Evolutionary conservation across 2,113 vertebrate species (phyloP), one percentile per base, ranked within the genome.

Genomic region (Sorex araneus): DNA sequence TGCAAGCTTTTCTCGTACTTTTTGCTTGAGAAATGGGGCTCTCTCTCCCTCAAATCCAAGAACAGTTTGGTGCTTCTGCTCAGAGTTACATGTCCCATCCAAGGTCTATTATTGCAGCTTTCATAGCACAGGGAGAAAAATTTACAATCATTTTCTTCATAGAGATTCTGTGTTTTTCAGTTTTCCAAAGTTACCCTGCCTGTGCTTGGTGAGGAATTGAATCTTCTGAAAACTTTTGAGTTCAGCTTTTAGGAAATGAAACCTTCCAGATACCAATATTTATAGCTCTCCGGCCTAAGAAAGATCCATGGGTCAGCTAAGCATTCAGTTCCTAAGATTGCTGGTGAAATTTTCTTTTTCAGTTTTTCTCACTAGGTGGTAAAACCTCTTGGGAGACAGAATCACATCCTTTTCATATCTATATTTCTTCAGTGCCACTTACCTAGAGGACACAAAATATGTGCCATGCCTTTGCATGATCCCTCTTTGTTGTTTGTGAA

Each of bases 231-330:
- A 67, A 76, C 36, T 28, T 66, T 76, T 32, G 18, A 54, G 63
- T 45, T 36, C 40, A 47, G 30, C 45, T 60, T n/a, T 25, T 43
- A 34, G 21, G 60, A 16, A 19, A 1, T 0, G 50, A 8, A 28
- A 16, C 23, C 45, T 13, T 64, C 28, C n/a, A 40, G 13, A 34
- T 6, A 2, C 25, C 12, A 30, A 13, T 1, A 0, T 0, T 12
- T 34, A 0, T 1, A 43, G 4, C 18, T 36, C 0, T 1, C 15
- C 11, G n/a, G 23, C 40, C 0, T 28, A 16, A 30, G 66, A 43
- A 10, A 6, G 13, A 15, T 18, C 40, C 4, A 2, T 9, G 50
- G 34, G 34, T 30, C 27, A 50, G 64, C 25, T 1, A 60, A 8
- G 64, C 32, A 1, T 28, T 57, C 57, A 25, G 8, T n/a, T 70